A percentile compares a stretch with the other conserved stretches of the same genome.
These are phyloP conservation scores for Trypoxylon attenuatum DNA, from an alignment of 2,888 invertebrate genomes.

Conservation along the genomic window DNA sequence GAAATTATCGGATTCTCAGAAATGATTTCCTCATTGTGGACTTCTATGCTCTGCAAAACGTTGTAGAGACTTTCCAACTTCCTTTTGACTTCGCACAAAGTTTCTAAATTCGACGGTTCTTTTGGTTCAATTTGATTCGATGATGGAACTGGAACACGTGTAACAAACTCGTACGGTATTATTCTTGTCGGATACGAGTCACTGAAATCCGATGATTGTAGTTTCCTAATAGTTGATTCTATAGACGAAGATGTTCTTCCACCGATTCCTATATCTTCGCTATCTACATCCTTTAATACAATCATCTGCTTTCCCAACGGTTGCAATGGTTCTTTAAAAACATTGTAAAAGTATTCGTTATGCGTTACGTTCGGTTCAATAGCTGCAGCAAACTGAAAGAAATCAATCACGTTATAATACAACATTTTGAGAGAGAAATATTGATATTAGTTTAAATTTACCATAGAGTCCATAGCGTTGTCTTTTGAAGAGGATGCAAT, in stretches of 20 bases:
- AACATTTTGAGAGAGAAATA: neutral
- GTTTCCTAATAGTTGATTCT: neutral
- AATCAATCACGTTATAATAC: neutral
- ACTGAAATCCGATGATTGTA: neutral
- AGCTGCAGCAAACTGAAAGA: neutral
- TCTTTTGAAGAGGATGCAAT: slow-evolving; percentile 18
- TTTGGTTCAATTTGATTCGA: no score
- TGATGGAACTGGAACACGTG: neutral
- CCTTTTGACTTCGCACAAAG: slow-evolving; percentile 54
- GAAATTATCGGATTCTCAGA: neutral
- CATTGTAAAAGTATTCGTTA: no score
- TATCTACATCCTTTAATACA: neutral
- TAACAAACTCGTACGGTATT: neutral
- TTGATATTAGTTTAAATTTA: neutral
- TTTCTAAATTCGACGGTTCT: no score
- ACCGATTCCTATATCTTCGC: neutral
- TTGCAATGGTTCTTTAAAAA: no score
- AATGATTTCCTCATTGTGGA: slow-evolving; percentile 10
- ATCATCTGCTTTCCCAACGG: no score
- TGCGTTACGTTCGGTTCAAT: no score
- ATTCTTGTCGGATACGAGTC: neutral
- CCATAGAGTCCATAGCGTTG: neutral
- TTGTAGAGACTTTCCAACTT: slow-evolving; percentile 59
- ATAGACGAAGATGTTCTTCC: neutral
- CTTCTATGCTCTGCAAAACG: slow-evolving; percentile 49